Percentiles rank a stretch among this genome's conserved stretches.
phyloP scores from a whole-genome alignment of 2,797 vertebrate species.

The Adrianichthys oophorus region DNA sequence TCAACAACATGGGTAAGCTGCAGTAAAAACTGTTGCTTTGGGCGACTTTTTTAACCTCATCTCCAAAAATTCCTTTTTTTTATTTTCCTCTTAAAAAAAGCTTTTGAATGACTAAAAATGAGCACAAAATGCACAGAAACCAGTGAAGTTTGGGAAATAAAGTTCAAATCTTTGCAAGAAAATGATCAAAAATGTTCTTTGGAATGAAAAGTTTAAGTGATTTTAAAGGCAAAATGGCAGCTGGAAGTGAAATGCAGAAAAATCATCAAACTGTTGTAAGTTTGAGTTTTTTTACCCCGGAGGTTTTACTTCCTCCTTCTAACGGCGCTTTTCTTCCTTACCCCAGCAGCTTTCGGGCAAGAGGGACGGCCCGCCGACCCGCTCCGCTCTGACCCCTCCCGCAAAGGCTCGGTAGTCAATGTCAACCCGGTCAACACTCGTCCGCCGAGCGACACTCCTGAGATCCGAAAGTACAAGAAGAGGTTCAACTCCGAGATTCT shows the following conservation, averaged over 20 bases:
- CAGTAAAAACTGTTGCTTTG: neutral
- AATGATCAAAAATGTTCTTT: too few species aligned
- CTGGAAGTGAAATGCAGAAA: too few species aligned
- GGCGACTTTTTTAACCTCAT: neutral
- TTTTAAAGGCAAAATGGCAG: too few species aligned
- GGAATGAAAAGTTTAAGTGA: too few species aligned
- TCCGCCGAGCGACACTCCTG: slow-evolving; percentile 88
- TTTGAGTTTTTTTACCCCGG: too few species aligned
- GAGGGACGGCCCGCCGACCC: slow-evolving; percentile 89
- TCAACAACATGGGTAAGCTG: slow-evolving; percentile 90
- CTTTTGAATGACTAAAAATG: too few species aligned
- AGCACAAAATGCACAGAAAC: too few species aligned
- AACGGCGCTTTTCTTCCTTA: neutral
- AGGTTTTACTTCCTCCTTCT: neutral
- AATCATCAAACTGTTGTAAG: too few species aligned
- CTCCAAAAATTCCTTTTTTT: too few species aligned
- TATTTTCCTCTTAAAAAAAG: too few species aligned
- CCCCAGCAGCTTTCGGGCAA: slow-evolving; percentile 73
- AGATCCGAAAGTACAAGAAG: slow-evolving; percentile 95
- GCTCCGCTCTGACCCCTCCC: slow-evolving; percentile 83
- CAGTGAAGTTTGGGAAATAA: too few species aligned
- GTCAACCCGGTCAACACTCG: slow-evolving; percentile 90
- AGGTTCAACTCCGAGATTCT: slow-evolving; percentile 92
- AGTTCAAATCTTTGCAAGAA: too few species aligned
- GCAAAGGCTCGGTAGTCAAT: slow-evolving; percentile 90